Conservation (phyloP, 2,888 invertebrate genomes). For the Tipula unca region DNA sequence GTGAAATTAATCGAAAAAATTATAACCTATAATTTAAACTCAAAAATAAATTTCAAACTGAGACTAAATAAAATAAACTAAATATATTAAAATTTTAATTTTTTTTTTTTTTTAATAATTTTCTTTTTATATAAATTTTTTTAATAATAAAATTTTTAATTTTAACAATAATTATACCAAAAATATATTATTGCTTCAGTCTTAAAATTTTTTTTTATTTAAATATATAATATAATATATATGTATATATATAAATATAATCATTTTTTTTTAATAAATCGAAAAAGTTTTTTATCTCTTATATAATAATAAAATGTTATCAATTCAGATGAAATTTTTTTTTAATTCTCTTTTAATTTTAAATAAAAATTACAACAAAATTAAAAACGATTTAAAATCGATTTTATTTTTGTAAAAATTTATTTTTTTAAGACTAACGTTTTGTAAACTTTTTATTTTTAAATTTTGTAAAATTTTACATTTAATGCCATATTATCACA, state of each 20-base stretch:
- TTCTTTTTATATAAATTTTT: background rate
- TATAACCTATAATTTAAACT: background rate
- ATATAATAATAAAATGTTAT: background rate
- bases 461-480: slow-evolving; percentile 21
- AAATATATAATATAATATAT: background rate
- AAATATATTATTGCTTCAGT: slow-evolving; percentile 20
- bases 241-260: background rate
- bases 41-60: background rate
- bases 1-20: background rate
- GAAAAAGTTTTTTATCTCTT: slow-evolving; percentile 10
- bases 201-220: slow-evolving; percentile 1
- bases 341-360: background rate
- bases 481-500: slow-evolving; percentile 36
- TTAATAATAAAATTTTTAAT: slow-evolving; percentile 18
- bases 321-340: background rate
- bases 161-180: slow-evolving; percentile 18
- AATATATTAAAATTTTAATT: background rate
- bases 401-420: background rate
- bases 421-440: slow-evolving; percentile 10
- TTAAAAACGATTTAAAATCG: slow-evolving; percentile 14
- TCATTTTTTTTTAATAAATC: slow-evolving; percentile 18
- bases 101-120: background rate
- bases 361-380: slow-evolving; percentile 15
- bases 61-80: background rate
- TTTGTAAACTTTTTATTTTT: slow-evolving; percentile 19